Evolutionary conservation across 1,140 invertebrate species (phyloP), one percentile per base, ranked within the genome.

Genomic region (Solenopsis fugax): DNA sequence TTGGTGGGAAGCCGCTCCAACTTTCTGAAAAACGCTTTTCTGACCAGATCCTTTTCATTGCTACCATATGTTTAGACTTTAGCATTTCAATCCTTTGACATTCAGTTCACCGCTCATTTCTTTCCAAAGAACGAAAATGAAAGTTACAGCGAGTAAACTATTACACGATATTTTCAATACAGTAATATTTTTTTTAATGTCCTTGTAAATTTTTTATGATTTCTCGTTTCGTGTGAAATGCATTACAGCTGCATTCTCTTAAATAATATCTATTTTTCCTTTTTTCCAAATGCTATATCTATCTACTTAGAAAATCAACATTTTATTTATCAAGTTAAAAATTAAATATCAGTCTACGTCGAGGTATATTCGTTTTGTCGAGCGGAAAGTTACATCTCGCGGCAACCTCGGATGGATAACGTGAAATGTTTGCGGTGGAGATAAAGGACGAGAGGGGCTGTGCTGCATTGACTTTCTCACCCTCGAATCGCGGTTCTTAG

Each of bases 361-460:
- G 41, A 5, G 45, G 45, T 24, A 58, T 2, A 2, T 76, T 58
- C 12, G 48, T 45, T 16, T 10, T n/a, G 16, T 37, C 29, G 18
- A 24, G 1, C 10, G 34, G 4, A 45, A 82, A 72, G 29, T 45
- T 48, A 48, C 56, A 48, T 34, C 24, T 50, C 34, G 41, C 41
- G 52, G 5, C 10, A 34, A 58, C 65, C 52, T 62, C 50, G 56
- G 71, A 81, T 82, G 90, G 78, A 90, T 92, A 90, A 87, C 86
- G 87, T 72, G 34, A 62, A 92, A 88, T 92, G 88, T 92, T 92
- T 92, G 89, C 84, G 71, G 41, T 86, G 13, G 72, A 90, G 76
- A 86, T 84, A 85, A 75, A 81, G 54, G 48, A 73, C 65, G n/a
- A 84, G 85, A 84, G 54, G 58, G 80, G 69, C n/a, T 64, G 29